Conservation (phyloP, 2,797 vertebrate species). For the Esox masquinongy region DNA sequence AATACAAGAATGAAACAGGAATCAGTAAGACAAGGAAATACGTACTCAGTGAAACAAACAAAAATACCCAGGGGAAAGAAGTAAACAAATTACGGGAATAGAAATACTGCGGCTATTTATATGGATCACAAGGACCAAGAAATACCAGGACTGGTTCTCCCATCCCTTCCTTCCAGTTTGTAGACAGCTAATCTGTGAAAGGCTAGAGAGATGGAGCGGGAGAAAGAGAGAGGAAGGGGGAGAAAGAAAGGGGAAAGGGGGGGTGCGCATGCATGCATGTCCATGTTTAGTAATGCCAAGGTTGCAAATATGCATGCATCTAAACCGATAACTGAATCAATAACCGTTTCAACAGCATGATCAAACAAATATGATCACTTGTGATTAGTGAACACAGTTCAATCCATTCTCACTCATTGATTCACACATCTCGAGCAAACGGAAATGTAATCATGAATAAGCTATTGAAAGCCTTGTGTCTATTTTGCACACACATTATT, state of each 20-base stretch:
- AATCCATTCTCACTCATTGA: not conserved
- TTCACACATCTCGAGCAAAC: constrained; percentile 1
- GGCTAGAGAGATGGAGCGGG: not conserved
- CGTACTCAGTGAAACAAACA: too few relatives aligned
- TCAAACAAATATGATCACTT: constrained; percentile 4
- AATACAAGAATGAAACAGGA: too few relatives aligned
- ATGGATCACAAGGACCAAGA: too few relatives aligned
- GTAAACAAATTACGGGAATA: too few relatives aligned
- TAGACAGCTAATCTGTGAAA: too few relatives aligned
- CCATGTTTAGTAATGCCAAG: not conserved
- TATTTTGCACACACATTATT: not conserved
- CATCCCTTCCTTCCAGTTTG: too few relatives aligned
- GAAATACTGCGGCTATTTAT: too few relatives aligned
- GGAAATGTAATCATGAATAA: not conserved
- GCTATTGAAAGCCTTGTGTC: not conserved
- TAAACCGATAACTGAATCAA: constrained; percentile 3
- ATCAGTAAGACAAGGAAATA: too few relatives aligned
- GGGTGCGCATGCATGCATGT: constrained; percentile 1
- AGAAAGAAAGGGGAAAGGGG: not conserved
- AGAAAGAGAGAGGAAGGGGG: not conserved
- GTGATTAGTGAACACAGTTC: constrained; percentile 4
- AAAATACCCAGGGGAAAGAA: too few relatives aligned
- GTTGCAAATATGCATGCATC: not conserved
- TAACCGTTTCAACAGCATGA: constrained; percentile 3
- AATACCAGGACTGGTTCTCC: too few relatives aligned